Percentiles rank a stretch among this genome's conserved stretches.
Conservation (phyloP, 2,113 vertebrate genomes). For the Tenrec ecaudatus region DNA sequence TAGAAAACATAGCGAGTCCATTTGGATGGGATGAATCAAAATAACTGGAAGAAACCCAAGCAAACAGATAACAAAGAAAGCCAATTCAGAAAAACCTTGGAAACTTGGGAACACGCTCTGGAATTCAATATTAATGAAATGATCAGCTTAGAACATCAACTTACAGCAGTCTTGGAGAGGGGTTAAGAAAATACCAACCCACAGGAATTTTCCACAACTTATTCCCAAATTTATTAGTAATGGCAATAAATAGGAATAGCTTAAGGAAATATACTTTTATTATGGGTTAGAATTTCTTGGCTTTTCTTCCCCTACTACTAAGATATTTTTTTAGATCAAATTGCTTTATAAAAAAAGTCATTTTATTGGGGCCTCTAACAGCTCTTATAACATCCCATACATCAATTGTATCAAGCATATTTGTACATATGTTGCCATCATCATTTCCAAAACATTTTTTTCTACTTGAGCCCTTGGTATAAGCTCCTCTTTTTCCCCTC, state of each 20-base stretch:
- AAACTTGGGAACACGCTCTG: conserved; percentile 25
- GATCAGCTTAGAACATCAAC: conserved; percentile 59
- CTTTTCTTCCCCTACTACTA: conserved; percentile 33
- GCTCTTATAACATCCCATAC: background rate
- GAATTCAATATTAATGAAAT: conserved; percentile 68
- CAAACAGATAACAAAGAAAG: conserved; percentile 56
- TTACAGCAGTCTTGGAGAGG: conserved; percentile 50
- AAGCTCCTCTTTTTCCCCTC: too few relatives aligned
- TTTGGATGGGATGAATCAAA: background rate
- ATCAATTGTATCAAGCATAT: too few relatives aligned
- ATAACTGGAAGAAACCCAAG: conserved; percentile 7
- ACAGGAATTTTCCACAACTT: conserved; percentile 74
- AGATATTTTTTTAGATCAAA: conserved; percentile 41
- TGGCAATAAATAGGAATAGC: conserved; percentile 56
- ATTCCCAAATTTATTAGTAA: conserved; percentile 73
- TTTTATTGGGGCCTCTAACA: background rate
- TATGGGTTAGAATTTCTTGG: conserved; percentile 41
- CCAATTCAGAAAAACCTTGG: conserved; percentile 38
- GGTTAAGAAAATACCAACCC: conserved; percentile 69
- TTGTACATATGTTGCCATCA: too few relatives aligned
- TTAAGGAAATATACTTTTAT: conserved; percentile 64
- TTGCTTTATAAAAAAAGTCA: background rate
- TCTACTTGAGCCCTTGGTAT: too few relatives aligned
- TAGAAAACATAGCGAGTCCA: conserved; percentile 53
- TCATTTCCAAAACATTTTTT: too few relatives aligned